Base-by-base conservation (phyloP, 2,888 invertebrate species). In the Oligia strigilis region DNA sequence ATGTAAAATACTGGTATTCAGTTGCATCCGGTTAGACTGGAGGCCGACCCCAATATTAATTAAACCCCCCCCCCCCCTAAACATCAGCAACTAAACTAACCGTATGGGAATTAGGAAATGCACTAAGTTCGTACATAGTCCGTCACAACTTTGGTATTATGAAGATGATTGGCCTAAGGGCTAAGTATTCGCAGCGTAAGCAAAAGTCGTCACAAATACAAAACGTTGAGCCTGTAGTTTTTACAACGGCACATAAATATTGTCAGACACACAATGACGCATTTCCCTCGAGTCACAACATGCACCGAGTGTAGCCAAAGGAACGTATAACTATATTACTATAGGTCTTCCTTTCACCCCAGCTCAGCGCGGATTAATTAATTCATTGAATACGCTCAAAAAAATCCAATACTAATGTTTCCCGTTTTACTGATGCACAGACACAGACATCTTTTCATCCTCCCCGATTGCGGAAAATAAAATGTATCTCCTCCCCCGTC, bases 401-500 rank as follows among this genome's bases (percentile, higher is more conserved):
- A 84, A 88, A 82, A 82, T 17, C 82, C 87, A 83, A 80, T 79
- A 89, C 80, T 85, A 83, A 85, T 85, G 85, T 86, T 85, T 86
- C 49, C 85, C 75, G 77, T 80, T 86, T 85, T 77, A 81, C 77
- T 81, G 87, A 83, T 78, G 83, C 70, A 77, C 82, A 77, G 62
- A 72, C 82, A 78, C 83, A 80, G 72, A 81, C 81, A 74, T 89
- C 89, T 89, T 87, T 88, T 87, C 86, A 89, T 84, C 49, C 84
- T 77, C 83, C 80, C 87, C 85, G 85, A 85, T 80, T 86, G 87
- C 78, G 82, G 84, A 80, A 82, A 86, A 87, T 89, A 88, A 88
- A 88, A 86, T 82, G 84, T 86, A 86, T 89, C 86, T 81, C 82
- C 83, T 70, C 84, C 86, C 83, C 81, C 58, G 86, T 84, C 86